Evolutionary conservation across 2,888 invertebrate species (phyloP), one percentile per base, ranked within the genome.

Genomic region (Isotomurus palustris): DNA sequence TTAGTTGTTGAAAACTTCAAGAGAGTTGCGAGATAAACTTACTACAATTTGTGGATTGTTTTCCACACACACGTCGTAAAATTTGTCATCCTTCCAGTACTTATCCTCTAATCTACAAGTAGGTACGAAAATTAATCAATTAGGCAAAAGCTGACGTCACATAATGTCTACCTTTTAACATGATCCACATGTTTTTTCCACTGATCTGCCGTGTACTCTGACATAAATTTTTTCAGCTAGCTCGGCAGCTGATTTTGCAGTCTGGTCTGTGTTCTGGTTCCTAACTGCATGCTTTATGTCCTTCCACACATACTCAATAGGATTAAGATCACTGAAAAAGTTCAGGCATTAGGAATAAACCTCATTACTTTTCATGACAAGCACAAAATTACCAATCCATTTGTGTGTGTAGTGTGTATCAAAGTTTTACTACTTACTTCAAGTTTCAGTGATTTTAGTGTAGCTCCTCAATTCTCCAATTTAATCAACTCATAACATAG

Each of bases 171-270:
- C 47, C 19, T 47, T 8, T 28, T 4, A 4, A 47, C 47, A 27
- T 47, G 47, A 17, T 47, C 27, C 5, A 47, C 5, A n/a, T 47
- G 47, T 27, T 28, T 47, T n/a, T 47, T 28, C 29, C 47, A 47
- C 25, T 47, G 25, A 3, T 47, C 47, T 28, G 12, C n/a, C 3
- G 47, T n/a, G 17, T 47, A 47, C 12, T 12, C 4, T n/a, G 25
- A n/a, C 47, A 47, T 47, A 4, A 47, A n/a, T 47, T 47, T 24
- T 6, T 17, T 47, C 28, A 17, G 47, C 47, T 27, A 28, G n/a
- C 3, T 24, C n/a, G 5, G 4, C 17, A 22, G 47, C 47, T 17
- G 28, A 47, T 8, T 8, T 29, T 25, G 47, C 27, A 28, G 47
- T 47, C 8, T 12, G 28, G 3, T n/a, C 27, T 3, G 24, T 8